These are phyloP conservation scores for Anableps anableps DNA, from an alignment of 2,797 vertebrate species.

Conservation along the genomic window DNA sequence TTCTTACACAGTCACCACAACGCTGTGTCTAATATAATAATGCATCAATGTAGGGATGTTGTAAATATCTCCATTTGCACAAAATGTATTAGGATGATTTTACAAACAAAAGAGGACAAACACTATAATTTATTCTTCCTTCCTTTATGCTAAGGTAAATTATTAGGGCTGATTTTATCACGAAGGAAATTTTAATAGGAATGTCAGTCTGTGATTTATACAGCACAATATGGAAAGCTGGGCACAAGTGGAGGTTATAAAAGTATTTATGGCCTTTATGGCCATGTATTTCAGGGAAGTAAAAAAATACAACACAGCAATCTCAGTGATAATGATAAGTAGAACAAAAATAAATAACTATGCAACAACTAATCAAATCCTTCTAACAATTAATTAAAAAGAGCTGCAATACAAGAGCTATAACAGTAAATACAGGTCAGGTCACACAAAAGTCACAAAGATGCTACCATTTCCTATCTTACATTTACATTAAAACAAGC, in stretches of 20 bases:
- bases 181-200: not conserved
- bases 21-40: not conserved
- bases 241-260: not conserved
- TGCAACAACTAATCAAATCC: not conserved
- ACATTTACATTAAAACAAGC: too few species aligned
- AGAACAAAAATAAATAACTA: not conserved
- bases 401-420: too few species aligned
- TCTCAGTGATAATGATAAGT: not conserved
- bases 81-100: not conserved
- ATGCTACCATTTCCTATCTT: not conserved
- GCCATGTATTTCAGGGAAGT: not conserved
- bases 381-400: not conserved
- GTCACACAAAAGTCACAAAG: not conserved
- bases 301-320: not conserved
- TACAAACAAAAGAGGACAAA: not conserved
- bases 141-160: not conserved
- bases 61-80: not conserved
- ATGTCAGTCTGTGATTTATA: not conserved
- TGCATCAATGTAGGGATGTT: not conserved
- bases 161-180: not conserved
- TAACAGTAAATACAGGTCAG: not conserved
- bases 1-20: not conserved
- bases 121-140: not conserved
- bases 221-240: not conserved
- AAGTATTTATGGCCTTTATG: not conserved